Base-by-base conservation (phyloP, 2,113 vertebrate species). In the Rousettus leschenaultii region DNA sequence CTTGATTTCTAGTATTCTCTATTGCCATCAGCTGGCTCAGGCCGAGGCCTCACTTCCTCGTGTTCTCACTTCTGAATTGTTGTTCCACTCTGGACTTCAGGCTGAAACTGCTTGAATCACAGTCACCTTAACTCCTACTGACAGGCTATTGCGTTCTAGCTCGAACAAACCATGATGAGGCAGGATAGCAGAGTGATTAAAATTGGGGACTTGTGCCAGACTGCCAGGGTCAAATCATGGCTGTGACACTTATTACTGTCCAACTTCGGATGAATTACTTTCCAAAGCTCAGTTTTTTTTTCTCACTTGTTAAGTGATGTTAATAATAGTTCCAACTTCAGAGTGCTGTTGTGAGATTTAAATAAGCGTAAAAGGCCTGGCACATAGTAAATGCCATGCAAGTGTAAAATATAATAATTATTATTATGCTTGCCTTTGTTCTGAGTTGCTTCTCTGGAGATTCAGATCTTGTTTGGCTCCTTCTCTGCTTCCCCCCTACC, bases 361-460 rank as follows among this genome's bases (percentile, higher is more conserved):
- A 97, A 79, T 74, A 85, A 96, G 87, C 22, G 1, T 80, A 59
- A 77, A 78, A 61, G 89, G 38, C 65, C 88, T 89, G 85, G 38
- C 18, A 74, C 66, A 75, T 53, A 59, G 91, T 70, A 74, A 96
- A 79, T 94, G 87, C 80, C 80, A 61, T 12, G n/a, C 51, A 92
- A 70, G 48, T 85, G 21, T 95, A 53, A 95, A 95, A 79, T 77
- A 73, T 77, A 71, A 59, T 96, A 70, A 77, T 97, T 77, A 89
- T 59, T 94, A 90, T 71, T 78, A 66, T 68, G 68, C 77, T 91
- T 84, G 86, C 59, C 61, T 93, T 94, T 96, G 89, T 95, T 97
- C 94, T 78, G 61, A 66, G 26, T 38, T 77, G 59, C 71, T 96
- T 96, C 66, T 82, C 66, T 88, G 92, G 92, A 82, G 85, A 96